These are phyloP conservation scores for Unio delphinus DNA, from an alignment of 2,888 invertebrate genomes.

Conservation along the genomic window DNA sequence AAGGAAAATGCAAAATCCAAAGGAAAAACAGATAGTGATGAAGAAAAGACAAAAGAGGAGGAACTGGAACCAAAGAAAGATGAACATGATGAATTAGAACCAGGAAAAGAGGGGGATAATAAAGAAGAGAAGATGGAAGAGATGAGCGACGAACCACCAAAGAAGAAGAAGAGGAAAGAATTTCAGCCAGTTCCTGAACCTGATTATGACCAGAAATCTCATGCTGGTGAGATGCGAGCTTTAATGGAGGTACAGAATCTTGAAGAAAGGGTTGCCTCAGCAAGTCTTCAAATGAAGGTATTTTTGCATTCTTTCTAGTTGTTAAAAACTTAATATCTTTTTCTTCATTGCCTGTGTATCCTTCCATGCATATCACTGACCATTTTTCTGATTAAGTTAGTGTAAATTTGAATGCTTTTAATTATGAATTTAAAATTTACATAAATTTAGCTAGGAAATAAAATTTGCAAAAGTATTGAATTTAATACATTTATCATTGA, in stretches of 20 bases:
- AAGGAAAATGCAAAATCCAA: conserved; percentile 7
- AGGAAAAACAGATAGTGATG: conserved; percentile 4
- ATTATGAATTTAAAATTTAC: too few species aligned
- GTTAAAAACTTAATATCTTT: not conserved
- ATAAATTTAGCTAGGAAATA: too few species aligned
- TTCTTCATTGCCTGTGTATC: not conserved
- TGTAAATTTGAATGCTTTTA: too few species aligned
- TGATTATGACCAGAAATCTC: conserved; percentile 72
- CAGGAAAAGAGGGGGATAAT: conserved; percentile 9
- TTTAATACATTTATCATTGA: too few species aligned
- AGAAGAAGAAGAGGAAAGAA: conserved; percentile 61
- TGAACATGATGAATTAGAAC: conserved; percentile 7
- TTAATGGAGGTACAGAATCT: conserved; percentile 75
- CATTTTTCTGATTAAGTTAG: too few species aligned
- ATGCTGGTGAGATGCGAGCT: conserved; percentile 86
- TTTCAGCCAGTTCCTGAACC: conserved; percentile 77
- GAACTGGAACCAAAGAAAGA: conserved; percentile 9
- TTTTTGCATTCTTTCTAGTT: conserved; percentile 3
- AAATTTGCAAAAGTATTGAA: too few species aligned
- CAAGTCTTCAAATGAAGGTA: conserved; percentile 69
- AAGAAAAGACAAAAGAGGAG: conserved; percentile 11
- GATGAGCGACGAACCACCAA: conserved; percentile 15
- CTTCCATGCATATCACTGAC: too few species aligned
- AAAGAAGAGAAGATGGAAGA: conserved; percentile 16
- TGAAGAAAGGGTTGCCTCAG: conserved; percentile 67